phyloP scores from a whole-genome alignment of 2,888 invertebrate genomes.

The Ypsolopha scabrella region DNA sequence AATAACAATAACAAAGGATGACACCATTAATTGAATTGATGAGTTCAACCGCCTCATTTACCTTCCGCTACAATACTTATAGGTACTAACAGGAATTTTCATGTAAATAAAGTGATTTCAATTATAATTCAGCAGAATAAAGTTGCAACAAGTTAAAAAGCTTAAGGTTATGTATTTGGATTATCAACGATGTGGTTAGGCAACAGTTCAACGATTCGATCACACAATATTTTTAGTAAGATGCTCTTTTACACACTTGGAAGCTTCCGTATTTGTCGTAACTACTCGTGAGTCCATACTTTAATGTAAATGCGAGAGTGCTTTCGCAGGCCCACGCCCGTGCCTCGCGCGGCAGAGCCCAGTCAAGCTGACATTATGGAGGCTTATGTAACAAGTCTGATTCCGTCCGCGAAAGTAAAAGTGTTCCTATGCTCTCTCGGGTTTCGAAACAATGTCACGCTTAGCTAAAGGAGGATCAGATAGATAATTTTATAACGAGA shows the following conservation, averaged over 20 bases:
- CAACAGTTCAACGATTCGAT: too few species aligned
- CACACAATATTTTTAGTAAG: too few species aligned
- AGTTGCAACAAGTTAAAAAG: too few species aligned
- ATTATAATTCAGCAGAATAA: too few species aligned
- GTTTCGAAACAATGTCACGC: slow-evolving; percentile 56
- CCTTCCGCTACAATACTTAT: too few species aligned
- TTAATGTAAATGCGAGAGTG: slow-evolving; percentile 35
- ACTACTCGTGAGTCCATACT: slow-evolving; percentile 1
- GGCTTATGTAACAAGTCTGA: slow-evolving; percentile 44
- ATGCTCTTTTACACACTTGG: not conserved
- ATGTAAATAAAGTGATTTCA: not conserved
- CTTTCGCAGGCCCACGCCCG: slow-evolving; percentile 45
- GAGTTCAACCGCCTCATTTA: too few species aligned
- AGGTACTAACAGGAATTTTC: not conserved
- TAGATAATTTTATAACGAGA: slow-evolving; percentile 20
- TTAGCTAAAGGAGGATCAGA: slow-evolving; percentile 43
- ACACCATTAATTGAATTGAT: slow-evolving; percentile 15
- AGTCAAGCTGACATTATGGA: slow-evolving; percentile 46
- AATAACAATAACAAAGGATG: slow-evolving; percentile 48
- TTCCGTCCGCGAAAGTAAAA: slow-evolving; percentile 63
- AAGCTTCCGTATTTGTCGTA: slow-evolving; percentile 2
- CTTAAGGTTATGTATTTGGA: too few species aligned
- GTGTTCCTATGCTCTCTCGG: slow-evolving; percentile 48
- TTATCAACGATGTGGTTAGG: too few species aligned
- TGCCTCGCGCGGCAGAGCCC: slow-evolving; percentile 25